These are phyloP conservation scores for Penaeus indicus DNA, from an alignment of 1,140 invertebrate genomes.

Conservation along the genomic window DNA sequence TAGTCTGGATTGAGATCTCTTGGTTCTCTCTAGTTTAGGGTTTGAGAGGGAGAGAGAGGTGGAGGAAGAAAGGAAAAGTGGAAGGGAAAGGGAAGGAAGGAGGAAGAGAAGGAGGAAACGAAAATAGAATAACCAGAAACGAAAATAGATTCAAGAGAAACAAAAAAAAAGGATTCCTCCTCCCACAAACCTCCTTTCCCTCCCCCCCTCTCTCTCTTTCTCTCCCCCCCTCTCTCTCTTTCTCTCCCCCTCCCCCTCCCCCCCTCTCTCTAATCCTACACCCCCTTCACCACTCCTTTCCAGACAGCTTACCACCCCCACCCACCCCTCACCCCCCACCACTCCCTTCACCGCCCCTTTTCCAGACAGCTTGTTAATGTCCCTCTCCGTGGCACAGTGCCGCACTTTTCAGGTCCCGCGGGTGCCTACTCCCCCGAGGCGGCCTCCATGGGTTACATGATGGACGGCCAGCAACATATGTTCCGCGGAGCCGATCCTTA, in stretches of 20 bases:
- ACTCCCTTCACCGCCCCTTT: not conserved
- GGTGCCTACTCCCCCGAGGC: constrained; percentile 74
- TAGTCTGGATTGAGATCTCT: too few relatives aligned
- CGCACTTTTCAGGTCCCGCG: constrained; percentile 69
- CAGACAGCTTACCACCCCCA: too few relatives aligned
- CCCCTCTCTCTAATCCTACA: too few relatives aligned
- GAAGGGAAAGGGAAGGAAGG: not conserved
- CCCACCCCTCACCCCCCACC: not conserved
- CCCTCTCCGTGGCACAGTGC: constrained; percentile 58
- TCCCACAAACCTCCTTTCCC: too few relatives aligned
- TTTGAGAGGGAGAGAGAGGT: not conserved
- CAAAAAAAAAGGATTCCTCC: too few relatives aligned
- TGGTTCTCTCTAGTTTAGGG: too few relatives aligned
- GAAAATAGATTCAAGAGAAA: too few relatives aligned
- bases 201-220: too few relatives aligned
- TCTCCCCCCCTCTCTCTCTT: too few relatives aligned
- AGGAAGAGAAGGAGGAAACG: too few relatives aligned
- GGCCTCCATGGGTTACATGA: constrained; percentile 73
- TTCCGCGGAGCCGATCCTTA: constrained; percentile 64
- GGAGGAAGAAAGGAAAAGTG: not conserved
- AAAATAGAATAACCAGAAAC: too few relatives aligned
- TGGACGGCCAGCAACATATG: constrained; percentile 70
- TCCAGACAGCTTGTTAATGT: constrained; percentile 2
- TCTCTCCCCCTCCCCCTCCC: too few relatives aligned
- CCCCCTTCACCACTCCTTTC: not conserved